Conservation (phyloP, 2,113 vertebrate genomes). For the Vicugna pacos region DNA sequence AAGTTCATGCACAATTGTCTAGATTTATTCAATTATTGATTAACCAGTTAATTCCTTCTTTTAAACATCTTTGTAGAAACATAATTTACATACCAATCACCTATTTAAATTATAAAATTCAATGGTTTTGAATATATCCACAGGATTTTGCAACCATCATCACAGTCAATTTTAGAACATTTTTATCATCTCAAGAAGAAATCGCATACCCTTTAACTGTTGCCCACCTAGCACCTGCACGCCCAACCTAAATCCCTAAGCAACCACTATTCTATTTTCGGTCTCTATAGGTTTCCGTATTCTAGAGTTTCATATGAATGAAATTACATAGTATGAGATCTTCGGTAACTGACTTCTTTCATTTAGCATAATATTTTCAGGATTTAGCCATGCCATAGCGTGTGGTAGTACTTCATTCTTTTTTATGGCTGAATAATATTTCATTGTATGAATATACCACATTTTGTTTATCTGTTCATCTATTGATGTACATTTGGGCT, state of each 20-base stretch:
- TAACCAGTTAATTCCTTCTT: neutral
- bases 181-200: neutral
- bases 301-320: neutral
- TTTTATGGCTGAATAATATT: neutral
- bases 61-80: neutral
- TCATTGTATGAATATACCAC: too few relatives aligned
- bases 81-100: neutral
- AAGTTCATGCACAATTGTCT: neutral
- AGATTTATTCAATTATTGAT: conserved; percentile 23
- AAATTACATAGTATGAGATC: neutral
- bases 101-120: neutral
- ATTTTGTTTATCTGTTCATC: neutral
- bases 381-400: neutral
- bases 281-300: neutral
- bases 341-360: neutral
- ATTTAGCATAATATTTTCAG: neutral
- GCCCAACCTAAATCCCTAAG: neutral
- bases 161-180: conserved; percentile 15
- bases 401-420: neutral
- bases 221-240: neutral
- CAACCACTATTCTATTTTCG: neutral
- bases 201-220: neutral
- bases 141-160: neutral
- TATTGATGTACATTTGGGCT: neutral
- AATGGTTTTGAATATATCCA: neutral